phyloP scores from a whole-genome alignment of 2,113 vertebrate genomes.

The Strigops habroptila region DNA sequence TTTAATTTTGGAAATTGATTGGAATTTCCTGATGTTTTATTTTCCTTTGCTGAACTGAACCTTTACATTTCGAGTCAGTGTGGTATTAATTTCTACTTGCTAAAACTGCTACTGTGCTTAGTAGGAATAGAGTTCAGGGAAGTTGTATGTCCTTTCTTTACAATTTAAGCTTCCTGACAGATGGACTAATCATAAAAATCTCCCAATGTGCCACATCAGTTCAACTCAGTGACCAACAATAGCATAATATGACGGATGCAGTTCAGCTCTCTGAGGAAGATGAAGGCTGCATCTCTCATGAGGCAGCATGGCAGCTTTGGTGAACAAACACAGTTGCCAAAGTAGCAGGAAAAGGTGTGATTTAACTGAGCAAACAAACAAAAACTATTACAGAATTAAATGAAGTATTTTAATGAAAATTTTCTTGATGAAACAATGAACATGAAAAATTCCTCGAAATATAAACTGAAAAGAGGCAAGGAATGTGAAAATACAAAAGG shows the following conservation, averaged over 20 bases:
- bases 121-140: not conserved
- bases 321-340: not conserved
- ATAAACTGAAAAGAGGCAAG: not conserved
- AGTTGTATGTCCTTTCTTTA: not conserved
- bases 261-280: not conserved
- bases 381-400: not conserved
- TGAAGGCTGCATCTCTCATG: not conserved
- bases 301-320: not conserved
- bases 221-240: not conserved
- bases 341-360: not conserved
- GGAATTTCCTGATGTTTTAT: not conserved
- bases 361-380: not conserved
- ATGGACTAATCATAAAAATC: not conserved
- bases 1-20: not conserved
- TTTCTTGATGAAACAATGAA: not conserved
- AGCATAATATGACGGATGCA: not conserved
- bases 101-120: not conserved
- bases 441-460: not conserved
- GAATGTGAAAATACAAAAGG: not conserved
- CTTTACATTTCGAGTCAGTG: not conserved
- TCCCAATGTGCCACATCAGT: not conserved
- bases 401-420: not conserved
- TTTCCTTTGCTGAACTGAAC: not conserved
- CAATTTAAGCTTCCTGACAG: not conserved
- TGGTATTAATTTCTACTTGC: not conserved